Evolutionary conservation across 2,888 invertebrate species (phyloP).

Genomic region (Falcaria lacertinaria): DNA sequence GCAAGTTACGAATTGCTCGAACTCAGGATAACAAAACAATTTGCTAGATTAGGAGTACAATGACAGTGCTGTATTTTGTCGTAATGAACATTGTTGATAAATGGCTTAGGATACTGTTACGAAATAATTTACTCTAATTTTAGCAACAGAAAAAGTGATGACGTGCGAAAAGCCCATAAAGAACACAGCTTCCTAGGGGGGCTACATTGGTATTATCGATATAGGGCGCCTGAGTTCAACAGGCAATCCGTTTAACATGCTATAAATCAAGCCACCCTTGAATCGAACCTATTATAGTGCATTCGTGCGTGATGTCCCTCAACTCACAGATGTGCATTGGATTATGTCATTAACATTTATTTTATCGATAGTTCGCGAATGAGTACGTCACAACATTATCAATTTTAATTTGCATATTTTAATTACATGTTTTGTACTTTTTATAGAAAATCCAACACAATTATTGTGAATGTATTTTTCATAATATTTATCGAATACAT

Average conservation of each 20-base stretch:
- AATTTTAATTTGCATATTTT: conserved; percentile 1
- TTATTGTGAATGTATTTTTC: no score
- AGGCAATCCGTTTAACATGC: conserved; percentile 66
- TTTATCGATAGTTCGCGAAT: conserved; percentile 36
- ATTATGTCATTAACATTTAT: conserved; percentile 57
- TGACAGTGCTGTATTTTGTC: no score
- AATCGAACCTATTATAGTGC: conserved; percentile 60
- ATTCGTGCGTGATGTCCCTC: conserved; percentile 52
- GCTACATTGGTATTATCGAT: conserved; percentile 20
- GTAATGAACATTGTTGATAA: no score
- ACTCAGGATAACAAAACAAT: no score
- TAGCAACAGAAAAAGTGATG: background rate
- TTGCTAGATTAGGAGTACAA: no score
- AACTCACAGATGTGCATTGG: conserved; percentile 55
- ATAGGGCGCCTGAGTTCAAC: conserved; percentile 50
- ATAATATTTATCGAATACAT: no score
- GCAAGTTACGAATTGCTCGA: no score
- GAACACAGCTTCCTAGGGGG: conserved; percentile 8
- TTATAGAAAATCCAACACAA: no score
- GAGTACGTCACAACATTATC: conserved; percentile 44
- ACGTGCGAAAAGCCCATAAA: conserved; percentile 8
- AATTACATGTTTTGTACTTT: no score
- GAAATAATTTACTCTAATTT: background rate
- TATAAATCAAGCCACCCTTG: conserved; percentile 63
- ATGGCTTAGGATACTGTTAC: background rate